Evolutionary conservation across 2,888 invertebrate species (phyloP), one percentile per base, ranked within the genome.

Genomic region (Lepidochrysops patricia): DNA sequence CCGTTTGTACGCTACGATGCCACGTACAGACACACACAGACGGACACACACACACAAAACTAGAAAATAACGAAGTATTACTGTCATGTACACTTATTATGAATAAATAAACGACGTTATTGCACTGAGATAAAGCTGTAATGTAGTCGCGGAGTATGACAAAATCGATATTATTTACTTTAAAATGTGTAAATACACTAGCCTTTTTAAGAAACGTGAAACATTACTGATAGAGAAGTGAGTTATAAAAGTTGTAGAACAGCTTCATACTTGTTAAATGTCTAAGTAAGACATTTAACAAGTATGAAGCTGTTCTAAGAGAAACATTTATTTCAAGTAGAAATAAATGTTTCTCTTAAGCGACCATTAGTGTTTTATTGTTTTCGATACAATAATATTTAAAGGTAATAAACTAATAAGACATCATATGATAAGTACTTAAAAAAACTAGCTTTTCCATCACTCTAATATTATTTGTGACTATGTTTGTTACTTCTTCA

Each of bases 91-190:
- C 15, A 32, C 32, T 9, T 54, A 32, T 32, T 29, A 29, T 32
- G 15, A 7, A 54, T 19, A 54, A 29, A 54, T 54, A 54, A 54
- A 54, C 32, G 19, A 32, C 54, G 12, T 15, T 15, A 32, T 32
- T 29, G 32, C 54, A 29, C 19, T 54, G 15, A 54, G 54, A 54
- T 54, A 54, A 54, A 54, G 32, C 29, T 54, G 19, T 4, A 32
- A 54, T 19, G 32, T 54, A 12, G 29, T 29, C 32, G 15, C 27
- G 29, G 54, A 29, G 27, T 15, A 7, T 15, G 32, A 32, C 54
- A 15, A 54, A 54, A 54, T 54, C 7, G 43, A 43, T 43, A 29
- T 29, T 29, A 29, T 43, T 43, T 43, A 43, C 19, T 43, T 43
- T 23, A 23, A 43, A 43, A 43, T 43, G 43, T 43, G 43, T 43